Percentiles rank a stretch among this genome's conserved stretches.
Evolutionary conservation across 2,888 invertebrate genomes (phyloP).

Genomic region (Pharmacophagus antenor): DNA sequence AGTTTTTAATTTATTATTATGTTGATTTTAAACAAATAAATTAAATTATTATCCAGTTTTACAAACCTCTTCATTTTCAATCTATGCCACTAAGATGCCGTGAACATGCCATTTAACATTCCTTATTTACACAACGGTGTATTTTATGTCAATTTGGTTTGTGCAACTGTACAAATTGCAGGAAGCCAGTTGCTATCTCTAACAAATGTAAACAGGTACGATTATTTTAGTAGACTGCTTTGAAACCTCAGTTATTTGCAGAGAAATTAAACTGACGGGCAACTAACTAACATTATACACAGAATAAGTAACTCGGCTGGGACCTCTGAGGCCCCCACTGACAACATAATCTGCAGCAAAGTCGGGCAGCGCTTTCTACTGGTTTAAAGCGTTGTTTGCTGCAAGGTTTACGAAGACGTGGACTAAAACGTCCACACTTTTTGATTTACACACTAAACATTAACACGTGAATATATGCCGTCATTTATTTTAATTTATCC

Average conservation of each 20-base stretch:
- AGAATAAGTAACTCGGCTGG: conserved; percentile 27
- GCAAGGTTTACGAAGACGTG: conserved; percentile 7
- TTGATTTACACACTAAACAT: conserved; percentile 1
- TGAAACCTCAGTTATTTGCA: conserved; percentile 26
- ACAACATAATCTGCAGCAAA: conserved; percentile 27
- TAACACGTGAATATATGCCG: not conserved
- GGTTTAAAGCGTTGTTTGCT: conserved; percentile 15
- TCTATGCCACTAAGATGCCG: too few relatives aligned
- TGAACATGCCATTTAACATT: too few relatives aligned
- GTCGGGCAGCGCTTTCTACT: conserved; percentile 19
- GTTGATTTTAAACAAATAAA: too few relatives aligned
- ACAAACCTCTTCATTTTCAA: too few relatives aligned
- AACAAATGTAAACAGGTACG: conserved; percentile 11
- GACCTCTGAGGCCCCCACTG: conserved; percentile 13
- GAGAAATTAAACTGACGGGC: conserved; percentile 24
- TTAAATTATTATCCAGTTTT: too few relatives aligned
- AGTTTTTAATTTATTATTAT: too few relatives aligned
- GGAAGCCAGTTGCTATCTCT: not conserved
- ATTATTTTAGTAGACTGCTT: conserved; percentile 13
- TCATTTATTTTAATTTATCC: too few relatives aligned
- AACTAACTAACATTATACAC: conserved; percentile 24
- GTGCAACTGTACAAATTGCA: too few relatives aligned
- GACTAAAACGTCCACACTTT: conserved; percentile 6
- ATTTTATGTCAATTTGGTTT: not conserved
- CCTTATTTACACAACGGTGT: not conserved